Conservation (phyloP, 2,797 vertebrate species). For the Acipenser ruthenus region DNA sequence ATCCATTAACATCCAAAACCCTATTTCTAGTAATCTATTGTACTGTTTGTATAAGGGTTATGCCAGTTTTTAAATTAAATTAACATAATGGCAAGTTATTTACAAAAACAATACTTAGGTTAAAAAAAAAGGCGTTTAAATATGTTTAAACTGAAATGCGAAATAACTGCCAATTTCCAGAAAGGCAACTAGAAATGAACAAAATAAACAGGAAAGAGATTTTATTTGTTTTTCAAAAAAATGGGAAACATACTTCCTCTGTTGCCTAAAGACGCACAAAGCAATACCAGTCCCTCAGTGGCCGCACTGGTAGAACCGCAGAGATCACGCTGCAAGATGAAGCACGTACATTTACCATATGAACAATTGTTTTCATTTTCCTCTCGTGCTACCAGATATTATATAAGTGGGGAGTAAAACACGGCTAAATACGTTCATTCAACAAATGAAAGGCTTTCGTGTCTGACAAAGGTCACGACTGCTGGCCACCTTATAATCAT, state of each 20-base stretch:
- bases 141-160: background rate
- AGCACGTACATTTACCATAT: slow-evolving; percentile 86
- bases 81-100: background rate
- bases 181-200: slow-evolving; percentile 25
- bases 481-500: slow-evolving; percentile 5
- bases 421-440: slow-evolving; percentile 66
- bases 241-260: slow-evolving; percentile 72
- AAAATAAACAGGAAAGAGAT: slow-evolving; percentile 55
- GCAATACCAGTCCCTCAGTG: slow-evolving; percentile 74
- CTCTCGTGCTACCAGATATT: slow-evolving; percentile 60
- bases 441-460: slow-evolving; percentile 56
- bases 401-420: slow-evolving; percentile 67
- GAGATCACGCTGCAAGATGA: slow-evolving; percentile 81
- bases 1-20: too few species aligned
- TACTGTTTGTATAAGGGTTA: too few species aligned
- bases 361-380: slow-evolving; percentile 71
- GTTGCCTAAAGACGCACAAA: slow-evolving; percentile 71
- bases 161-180: too few species aligned
- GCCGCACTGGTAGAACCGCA: slow-evolving; percentile 70
- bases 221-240: slow-evolving; percentile 61
- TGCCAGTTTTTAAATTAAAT: too few species aligned
- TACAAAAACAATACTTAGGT: background rate
- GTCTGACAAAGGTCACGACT: slow-evolving; percentile 51
- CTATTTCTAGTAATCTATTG: too few species aligned
- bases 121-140: background rate